phyloP scores from a whole-genome alignment of 1,140 invertebrate species.

The Chionoecetes opilio region DNA sequence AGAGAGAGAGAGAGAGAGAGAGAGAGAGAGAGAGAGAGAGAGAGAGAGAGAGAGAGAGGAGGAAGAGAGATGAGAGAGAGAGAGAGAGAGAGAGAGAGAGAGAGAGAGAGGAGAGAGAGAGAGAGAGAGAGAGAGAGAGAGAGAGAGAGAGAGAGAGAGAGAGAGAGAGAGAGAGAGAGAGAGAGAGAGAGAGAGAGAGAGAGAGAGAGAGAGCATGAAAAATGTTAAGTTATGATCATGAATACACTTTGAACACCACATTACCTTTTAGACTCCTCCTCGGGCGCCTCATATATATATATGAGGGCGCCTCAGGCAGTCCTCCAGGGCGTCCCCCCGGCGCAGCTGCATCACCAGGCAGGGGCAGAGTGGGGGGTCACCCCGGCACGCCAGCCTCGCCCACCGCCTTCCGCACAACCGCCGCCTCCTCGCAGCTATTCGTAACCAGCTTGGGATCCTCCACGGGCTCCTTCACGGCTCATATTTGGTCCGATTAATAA shows the following conservation, averaged over 20 bases:
- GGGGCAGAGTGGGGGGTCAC: no score
- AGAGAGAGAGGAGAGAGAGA: neutral
- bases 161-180: neutral
- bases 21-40: neutral
- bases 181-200: neutral
- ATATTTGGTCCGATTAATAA: no score
- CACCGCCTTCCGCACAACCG: no score
- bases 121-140: neutral
- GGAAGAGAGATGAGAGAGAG: neutral
- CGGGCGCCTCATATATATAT: no score
- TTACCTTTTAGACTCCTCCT: no score
- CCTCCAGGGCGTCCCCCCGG: no score
- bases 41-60: neutral
- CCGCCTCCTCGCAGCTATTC: no score
- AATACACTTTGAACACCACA: neutral
- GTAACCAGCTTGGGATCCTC: no score
- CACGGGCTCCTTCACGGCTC: no score
- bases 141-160: neutral
- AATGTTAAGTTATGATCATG: neutral
- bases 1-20: neutral
- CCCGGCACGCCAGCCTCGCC: no score
- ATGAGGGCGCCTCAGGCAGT: no score
- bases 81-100: neutral
- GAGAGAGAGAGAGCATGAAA: neutral
- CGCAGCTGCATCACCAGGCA: no score